Conservation (phyloP, 2,888 invertebrate species). For the Eretmocerus hayati region DNA sequence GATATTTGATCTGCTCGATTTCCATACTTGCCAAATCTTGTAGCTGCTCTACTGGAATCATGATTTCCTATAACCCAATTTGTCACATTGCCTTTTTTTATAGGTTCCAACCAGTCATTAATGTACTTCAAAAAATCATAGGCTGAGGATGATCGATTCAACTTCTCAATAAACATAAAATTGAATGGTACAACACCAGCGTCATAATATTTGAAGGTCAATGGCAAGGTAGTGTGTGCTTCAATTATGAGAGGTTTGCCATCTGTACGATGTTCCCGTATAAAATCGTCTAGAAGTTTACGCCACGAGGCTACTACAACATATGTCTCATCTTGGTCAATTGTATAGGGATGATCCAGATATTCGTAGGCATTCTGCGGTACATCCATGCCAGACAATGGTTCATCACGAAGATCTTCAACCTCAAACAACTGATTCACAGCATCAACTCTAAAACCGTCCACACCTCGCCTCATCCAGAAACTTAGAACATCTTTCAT, state of each 20-base stretch:
- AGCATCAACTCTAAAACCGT: constrained; percentile 56
- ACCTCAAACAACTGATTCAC: constrained; percentile 40
- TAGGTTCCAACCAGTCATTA: constrained; percentile 53
- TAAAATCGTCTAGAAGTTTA: constrained; percentile 52
- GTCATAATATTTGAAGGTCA: constrained; percentile 49
- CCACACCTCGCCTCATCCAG: constrained; percentile 56
- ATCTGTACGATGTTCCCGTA: constrained; percentile 41
- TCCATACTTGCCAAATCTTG: constrained; percentile 47
- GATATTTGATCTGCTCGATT: constrained; percentile 50
- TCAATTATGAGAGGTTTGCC: constrained; percentile 56
- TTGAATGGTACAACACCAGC: constrained; percentile 53
- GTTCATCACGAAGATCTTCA: constrained; percentile 33
- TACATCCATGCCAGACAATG: constrained; percentile 24
- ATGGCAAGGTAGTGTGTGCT: constrained; percentile 51
- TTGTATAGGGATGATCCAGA: constrained; percentile 42
- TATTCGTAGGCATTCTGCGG: constrained; percentile 33
- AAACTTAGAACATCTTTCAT: constrained; percentile 51
- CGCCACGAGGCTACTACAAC: constrained; percentile 52
- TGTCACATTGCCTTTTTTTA: constrained; percentile 52
- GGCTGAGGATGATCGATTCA: constrained; percentile 48
- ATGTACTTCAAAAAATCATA: constrained; percentile 49
- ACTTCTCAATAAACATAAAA: constrained; percentile 52
- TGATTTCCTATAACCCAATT: constrained; percentile 66
- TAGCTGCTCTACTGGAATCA: constrained; percentile 47
- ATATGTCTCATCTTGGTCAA: constrained; percentile 36